Base-by-base conservation (phyloP, 2,888 invertebrate species). In the Ophion obscuratus region DNA sequence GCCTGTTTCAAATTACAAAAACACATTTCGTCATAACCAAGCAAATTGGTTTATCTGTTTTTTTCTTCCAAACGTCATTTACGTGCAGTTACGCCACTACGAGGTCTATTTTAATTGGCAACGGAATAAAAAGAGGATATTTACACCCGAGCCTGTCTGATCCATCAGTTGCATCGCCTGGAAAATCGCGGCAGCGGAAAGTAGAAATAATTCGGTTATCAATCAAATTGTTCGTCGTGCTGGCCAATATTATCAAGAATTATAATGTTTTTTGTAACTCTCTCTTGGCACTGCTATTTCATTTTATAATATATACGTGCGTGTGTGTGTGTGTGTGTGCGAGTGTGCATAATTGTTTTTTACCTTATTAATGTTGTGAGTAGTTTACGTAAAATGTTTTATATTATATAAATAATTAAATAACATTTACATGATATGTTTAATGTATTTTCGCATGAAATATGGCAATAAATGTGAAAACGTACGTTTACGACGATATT, bases 101-200 rank as follows among this genome's bases (percentile, higher is more conserved):
- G 44, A 62, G 83, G 61, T 64, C 31, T 64, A 44, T 9, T 36
- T 44, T 61, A 11, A 61, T 61, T 27, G 53, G 62, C 36, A 17
- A 53, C 5, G 11, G 5, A 73, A 36, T 44, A 67, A 81, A 66
- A 84, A 80, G 67, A 61, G 94, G 92, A 97, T 97, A 97, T 97
- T 97, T 97, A 97, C 97, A 96, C 97, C 97, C 95, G 96, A 96
- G 96, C 97, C 97, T 95, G 96, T 96, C 96, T 97, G 97, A 96
- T 97, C 97, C 97, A 97, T 97, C 94, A 97, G 97, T 96, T 97
- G 97, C 97, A 97, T 97, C 95, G 97, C 97, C 97, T 98, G 96
- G 95, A 95, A 92, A 91, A 94, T 91, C 90, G 88, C 90, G 87
- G 89, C 86, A 89, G 90, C 88, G 81, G 80, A 83, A 90, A 90